Conservation (phyloP, 2,888 invertebrate species). For the Cheilosia impressa region DNA sequence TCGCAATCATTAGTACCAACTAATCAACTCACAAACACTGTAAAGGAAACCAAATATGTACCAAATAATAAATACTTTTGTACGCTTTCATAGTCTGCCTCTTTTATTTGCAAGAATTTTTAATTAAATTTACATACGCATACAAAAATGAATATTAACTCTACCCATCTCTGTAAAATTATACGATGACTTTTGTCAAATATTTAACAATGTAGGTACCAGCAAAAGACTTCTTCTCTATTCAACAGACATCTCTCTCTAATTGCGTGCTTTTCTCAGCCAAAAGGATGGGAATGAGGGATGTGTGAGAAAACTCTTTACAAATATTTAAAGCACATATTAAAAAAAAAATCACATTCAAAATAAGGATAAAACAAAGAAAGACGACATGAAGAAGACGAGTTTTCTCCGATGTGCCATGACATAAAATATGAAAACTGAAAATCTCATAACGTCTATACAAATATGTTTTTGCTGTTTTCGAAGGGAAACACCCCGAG, state of each 20-base stretch:
- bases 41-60: too few species aligned
- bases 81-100: neutral
- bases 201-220: slow-evolving; percentile 49
- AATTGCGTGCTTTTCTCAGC: slow-evolving; percentile 38
- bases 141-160: slow-evolving; percentile 10
- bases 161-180: slow-evolving; percentile 21
- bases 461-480: slow-evolving; percentile 76
- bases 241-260: slow-evolving; percentile 26
- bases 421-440: slow-evolving; percentile 75
- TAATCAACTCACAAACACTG: neutral
- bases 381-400: slow-evolving; percentile 54
- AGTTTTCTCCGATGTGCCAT: slow-evolving; percentile 34
- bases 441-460: slow-evolving; percentile 77
- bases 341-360: slow-evolving; percentile 41
- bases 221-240: slow-evolving; percentile 33
- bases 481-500: slow-evolving; percentile 73
- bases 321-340: slow-evolving; percentile 73
- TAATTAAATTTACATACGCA: slow-evolving; percentile 43
- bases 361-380: slow-evolving; percentile 63
- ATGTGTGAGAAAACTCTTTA: slow-evolving; percentile 67
- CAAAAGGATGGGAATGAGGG: neutral
- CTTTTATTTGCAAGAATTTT: neutral
- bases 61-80: neutral
- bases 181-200: slow-evolving; percentile 47
- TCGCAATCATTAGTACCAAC: slow-evolving; percentile 5